These are phyloP conservation scores for Micromys minutus DNA, from an alignment of 2,113 vertebrate species.

Conservation along the genomic window DNA sequence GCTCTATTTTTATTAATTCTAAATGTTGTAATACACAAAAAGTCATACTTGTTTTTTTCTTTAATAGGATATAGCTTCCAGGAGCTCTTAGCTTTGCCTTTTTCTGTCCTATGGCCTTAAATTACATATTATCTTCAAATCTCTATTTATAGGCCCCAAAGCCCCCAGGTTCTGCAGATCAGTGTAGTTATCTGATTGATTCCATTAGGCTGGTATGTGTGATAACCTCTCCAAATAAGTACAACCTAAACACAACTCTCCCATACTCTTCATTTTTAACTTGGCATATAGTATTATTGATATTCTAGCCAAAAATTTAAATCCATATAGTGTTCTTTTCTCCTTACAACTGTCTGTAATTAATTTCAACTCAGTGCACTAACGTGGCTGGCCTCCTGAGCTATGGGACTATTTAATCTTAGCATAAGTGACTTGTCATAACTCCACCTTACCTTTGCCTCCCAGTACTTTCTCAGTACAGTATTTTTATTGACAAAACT, in stretches of 20 bases:
- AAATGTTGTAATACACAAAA: not conserved
- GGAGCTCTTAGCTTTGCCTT: not conserved
- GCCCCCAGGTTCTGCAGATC: not conserved
- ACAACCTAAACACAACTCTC: not conserved
- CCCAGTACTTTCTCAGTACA: not conserved
- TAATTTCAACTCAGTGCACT: not conserved
- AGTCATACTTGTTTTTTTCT: not conserved
- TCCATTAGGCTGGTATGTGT: fast-evolving
- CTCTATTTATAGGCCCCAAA: not conserved
- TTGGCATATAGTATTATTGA: not conserved
- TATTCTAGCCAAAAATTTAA: not conserved
- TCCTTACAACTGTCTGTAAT: fast-evolving
- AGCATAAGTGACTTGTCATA: not conserved
- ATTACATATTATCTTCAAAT: not conserved
- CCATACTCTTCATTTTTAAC: not conserved
- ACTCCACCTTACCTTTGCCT: not conserved
- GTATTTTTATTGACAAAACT: not conserved
- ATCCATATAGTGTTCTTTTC: not conserved
- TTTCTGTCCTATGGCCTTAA: not conserved
- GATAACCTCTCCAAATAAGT: not conserved
- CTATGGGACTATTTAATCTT: not conserved
- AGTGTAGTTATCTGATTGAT: not conserved
- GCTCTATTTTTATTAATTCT: not conserved
- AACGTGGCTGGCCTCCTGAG: not conserved
- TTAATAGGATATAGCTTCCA: not conserved